Conservation (phyloP, 2,888 invertebrate species). For the Entomobrya multifasciata region DNA sequence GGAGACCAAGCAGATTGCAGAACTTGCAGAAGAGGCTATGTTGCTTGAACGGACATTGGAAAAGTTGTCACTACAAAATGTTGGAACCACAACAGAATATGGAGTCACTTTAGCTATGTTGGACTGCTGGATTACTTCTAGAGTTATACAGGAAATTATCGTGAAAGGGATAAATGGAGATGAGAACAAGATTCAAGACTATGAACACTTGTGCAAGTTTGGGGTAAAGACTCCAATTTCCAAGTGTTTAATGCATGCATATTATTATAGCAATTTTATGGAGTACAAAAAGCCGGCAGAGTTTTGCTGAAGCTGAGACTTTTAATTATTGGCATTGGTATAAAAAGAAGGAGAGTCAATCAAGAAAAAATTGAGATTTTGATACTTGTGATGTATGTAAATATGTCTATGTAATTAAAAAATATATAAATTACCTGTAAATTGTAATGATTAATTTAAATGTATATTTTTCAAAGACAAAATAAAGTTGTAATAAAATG, state of each 20-base stretch:
- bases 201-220: conserved; percentile 20
- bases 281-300: conserved; percentile 36
- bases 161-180: conserved; percentile 16
- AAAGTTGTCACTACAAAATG: conserved; percentile 19
- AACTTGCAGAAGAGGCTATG: background rate
- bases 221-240: conserved; percentile 19
- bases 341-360: too few species aligned
- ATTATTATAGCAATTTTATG: conserved; percentile 18
- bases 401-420: too few species aligned
- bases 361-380: too few species aligned
- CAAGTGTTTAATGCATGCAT: conserved; percentile 32
- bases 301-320: background rate
- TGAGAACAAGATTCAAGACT: conserved; percentile 24
- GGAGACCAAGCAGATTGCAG: conserved; percentile 5
- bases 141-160: conserved; percentile 29
- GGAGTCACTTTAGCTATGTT: conserved; percentile 42
- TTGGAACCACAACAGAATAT: background rate
- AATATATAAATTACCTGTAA: too few species aligned
- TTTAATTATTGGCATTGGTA: too few species aligned
- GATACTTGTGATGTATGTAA: too few species aligned
- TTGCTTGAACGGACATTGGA: background rate
- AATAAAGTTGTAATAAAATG: too few species aligned
- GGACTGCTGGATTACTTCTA: conserved; percentile 10
- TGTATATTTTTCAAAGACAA: too few species aligned
- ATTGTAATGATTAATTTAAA: too few species aligned